Conservation (phyloP, 2,113 vertebrate species). For the Apus apus region DNA sequence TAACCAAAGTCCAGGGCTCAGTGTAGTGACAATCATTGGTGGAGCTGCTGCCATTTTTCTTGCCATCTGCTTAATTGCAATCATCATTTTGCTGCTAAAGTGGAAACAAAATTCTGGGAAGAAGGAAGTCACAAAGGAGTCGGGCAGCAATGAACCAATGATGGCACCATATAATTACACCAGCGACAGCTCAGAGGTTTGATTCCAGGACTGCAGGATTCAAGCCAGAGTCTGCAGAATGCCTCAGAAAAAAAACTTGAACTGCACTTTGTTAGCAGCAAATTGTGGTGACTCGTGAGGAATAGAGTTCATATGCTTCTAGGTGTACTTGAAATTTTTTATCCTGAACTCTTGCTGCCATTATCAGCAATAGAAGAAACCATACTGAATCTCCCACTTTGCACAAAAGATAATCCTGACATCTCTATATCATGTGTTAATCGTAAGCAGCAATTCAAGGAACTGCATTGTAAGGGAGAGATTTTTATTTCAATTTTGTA, state of each 20-base stretch:
- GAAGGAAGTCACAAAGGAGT: conserved; percentile 63
- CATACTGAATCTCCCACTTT: background rate
- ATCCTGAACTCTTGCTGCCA: background rate
- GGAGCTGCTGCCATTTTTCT: conserved; percentile 79
- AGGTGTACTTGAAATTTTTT: conserved; percentile 68
- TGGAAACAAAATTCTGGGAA: conserved; percentile 70
- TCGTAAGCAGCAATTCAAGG: conserved; percentile 1
- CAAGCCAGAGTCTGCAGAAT: conserved; percentile 60
- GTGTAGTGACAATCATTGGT: conserved; percentile 76
- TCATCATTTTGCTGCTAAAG: conserved; percentile 71
- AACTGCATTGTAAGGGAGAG: background rate
- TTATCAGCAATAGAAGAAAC: background rate
- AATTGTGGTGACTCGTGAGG: background rate
- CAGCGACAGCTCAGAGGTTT: conserved; percentile 91
- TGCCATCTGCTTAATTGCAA: conserved; percentile 71
- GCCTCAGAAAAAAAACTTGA: conserved; percentile 71
- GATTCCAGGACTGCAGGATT: conserved; percentile 29
- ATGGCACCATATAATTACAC: conserved; percentile 61
- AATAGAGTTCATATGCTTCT: conserved; percentile 1
- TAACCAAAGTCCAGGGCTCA: conserved; percentile 49
- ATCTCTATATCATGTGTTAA: conserved; percentile 10
- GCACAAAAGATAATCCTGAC: background rate
- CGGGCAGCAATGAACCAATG: conserved; percentile 81
- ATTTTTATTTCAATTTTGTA: background rate
- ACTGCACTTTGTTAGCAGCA: conserved; percentile 30